These are phyloP conservation scores for Anseranas semipalmata DNA, from an alignment of 2,113 vertebrate species.

Conservation along the genomic window DNA sequence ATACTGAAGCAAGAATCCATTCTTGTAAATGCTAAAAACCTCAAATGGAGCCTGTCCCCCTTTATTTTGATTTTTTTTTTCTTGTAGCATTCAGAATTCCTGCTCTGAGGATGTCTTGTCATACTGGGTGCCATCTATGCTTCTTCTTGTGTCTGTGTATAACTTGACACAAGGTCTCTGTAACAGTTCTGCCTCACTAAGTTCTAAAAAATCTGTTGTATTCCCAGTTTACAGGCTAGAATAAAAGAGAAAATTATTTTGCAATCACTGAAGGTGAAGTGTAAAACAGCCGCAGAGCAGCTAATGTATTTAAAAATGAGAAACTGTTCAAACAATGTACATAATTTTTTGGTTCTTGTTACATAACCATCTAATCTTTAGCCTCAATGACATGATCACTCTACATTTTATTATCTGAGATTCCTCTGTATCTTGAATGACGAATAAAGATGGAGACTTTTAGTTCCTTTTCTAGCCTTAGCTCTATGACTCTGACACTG, in stretches of 20 bases:
- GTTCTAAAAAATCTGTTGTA: neutral
- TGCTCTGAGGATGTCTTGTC: neutral
- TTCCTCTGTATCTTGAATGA: neutral
- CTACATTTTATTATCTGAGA: neutral
- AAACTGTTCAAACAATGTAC: neutral
- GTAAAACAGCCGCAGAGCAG: neutral
- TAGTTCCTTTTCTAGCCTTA: neutral
- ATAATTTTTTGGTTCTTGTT: neutral
- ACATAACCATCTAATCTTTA: neutral
- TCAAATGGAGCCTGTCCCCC: neutral
- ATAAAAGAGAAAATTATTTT: neutral
- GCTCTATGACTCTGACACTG: neutral
- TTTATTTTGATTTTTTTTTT: neutral
- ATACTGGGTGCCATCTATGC: accelerated
- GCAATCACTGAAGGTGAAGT: accelerated
- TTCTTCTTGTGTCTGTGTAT: neutral
- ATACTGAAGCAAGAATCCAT: neutral
- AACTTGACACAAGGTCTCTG: neutral
- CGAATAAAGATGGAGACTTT: neutral
- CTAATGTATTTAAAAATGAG: neutral
- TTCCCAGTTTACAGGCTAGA: neutral
- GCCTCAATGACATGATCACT: neutral
- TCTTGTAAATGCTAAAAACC: neutral
- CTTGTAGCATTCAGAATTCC: neutral
- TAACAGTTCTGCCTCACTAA: accelerated